Base-by-base conservation (phyloP, 2,797 vertebrate genomes). In the Agapornis canus region DNA sequence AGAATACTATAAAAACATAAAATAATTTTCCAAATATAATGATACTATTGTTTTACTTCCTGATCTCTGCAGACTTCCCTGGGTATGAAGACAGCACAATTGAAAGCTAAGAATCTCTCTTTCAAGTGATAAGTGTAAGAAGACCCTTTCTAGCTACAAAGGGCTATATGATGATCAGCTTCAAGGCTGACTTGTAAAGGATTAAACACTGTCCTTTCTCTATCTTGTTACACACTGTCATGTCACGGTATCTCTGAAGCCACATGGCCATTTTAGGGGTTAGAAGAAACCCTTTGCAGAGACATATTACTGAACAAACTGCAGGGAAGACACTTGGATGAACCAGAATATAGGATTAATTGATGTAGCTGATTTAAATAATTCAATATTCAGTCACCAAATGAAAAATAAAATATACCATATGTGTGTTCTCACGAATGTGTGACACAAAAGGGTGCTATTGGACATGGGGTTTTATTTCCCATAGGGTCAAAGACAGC, bases 351-450 rank as follows among this genome's bases (percentile, higher is more conserved):
- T 14, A 43, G 42, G 39, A 81, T 25, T 85, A 79, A 93, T 90
- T 92, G 86, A 93, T 90, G 65, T 45, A 78, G 39, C 61, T 93
- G 72, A 86, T 83, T 84, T 93, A 95, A 96, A 93, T 96, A 93
- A 95, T 87, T 88, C 84, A 87, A 66, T 76, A 91, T 68, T 81
- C 69, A 59, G 54, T 31, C 84, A 88, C 40, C 43, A 87, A 86
- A 89, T 56, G 68, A 78, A 92, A 89, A 94, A 51, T 59, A 82
- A 91, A 89, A 49, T 25, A 59, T 73, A 83, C 59, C 75, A 72
- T 12, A 85, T 21, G 45, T 26, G 20, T 65, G 45, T 63, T 65
- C 65, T 48, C 79, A 89, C 59, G 64, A 75, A 87, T 64, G 68
- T 63, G 61, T 35, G 69, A 87, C 69, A 87, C 35, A 85, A 70